Conservation (phyloP, 2,113 vertebrate species). For the Mesocricetus auratus region DNA sequence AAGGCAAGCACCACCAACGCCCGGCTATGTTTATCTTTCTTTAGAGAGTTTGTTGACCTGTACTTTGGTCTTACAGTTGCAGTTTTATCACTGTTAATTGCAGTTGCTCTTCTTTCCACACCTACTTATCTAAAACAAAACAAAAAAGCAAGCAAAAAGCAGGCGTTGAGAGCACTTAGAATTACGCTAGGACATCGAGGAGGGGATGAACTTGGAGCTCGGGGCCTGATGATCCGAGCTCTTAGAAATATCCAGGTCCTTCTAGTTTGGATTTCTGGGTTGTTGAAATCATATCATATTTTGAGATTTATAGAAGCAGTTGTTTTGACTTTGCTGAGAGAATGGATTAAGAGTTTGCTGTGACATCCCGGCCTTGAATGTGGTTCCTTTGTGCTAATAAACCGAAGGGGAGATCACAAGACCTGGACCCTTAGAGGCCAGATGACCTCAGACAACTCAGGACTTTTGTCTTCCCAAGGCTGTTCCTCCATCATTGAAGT, state of each 20-base stretch:
- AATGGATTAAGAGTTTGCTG: background rate
- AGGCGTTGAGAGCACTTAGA: background rate
- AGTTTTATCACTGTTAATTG: background rate
- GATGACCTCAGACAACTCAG: accelerated
- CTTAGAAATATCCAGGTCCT: background rate
- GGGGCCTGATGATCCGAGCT: background rate
- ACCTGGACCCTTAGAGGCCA: background rate
- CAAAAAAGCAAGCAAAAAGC: background rate
- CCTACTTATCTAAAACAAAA: background rate
- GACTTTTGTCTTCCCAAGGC: background rate
- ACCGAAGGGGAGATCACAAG: background rate
- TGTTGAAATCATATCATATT: background rate
- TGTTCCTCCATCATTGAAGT: background rate
- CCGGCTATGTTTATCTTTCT: background rate
- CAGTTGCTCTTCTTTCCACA: background rate
- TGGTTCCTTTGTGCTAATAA: accelerated
- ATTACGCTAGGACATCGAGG: background rate
- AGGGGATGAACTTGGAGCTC: background rate
- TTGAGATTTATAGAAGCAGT: background rate
- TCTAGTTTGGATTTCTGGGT: background rate
- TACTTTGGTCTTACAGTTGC: background rate
- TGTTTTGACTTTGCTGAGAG: background rate
- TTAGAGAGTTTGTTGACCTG: background rate
- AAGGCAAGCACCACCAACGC: no score
- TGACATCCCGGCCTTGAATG: background rate